These are phyloP conservation scores for Ranitomeya imitator DNA, from an alignment of 2,113 vertebrate species.

Conservation along the genomic window DNA sequence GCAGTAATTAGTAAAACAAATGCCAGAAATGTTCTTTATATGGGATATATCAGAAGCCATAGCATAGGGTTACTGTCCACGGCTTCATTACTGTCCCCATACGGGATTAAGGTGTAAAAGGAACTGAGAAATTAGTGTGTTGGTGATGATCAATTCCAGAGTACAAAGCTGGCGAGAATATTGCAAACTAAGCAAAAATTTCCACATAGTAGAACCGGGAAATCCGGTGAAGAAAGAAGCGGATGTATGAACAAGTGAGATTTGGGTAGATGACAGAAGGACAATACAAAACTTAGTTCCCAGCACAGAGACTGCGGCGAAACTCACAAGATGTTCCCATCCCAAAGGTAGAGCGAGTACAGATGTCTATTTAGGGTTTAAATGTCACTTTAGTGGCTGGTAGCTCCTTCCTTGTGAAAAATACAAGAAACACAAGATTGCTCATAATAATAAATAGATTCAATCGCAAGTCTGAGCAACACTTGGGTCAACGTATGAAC, in stretches of 20 bases:
- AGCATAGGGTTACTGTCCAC: neutral
- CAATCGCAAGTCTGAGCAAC: neutral
- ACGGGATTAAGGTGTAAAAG: neutral
- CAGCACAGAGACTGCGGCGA: neutral
- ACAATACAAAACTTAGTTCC: neutral
- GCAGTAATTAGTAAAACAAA: neutral
- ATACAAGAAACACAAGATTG: neutral
- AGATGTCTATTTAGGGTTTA: neutral
- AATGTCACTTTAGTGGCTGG: neutral
- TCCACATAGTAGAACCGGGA: neutral
- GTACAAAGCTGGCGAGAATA: neutral
- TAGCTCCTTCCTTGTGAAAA: neutral
- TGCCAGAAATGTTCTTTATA: neutral
- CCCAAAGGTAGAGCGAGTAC: neutral
- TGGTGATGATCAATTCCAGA: neutral
- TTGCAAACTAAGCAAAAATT: neutral
- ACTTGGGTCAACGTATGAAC: neutral
- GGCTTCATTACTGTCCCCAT: neutral
- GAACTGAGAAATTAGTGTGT: neutral
- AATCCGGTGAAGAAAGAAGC: neutral
- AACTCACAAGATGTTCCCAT: neutral
- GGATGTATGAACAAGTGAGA: neutral
- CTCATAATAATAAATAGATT: conserved; percentile 39
- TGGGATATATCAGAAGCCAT: neutral
- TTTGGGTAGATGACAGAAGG: neutral